Evolutionary conservation across 2,113 vertebrate genomes (phyloP), one percentile per base, ranked within the genome.

Genomic region (Eupsittula cactorum): DNA sequence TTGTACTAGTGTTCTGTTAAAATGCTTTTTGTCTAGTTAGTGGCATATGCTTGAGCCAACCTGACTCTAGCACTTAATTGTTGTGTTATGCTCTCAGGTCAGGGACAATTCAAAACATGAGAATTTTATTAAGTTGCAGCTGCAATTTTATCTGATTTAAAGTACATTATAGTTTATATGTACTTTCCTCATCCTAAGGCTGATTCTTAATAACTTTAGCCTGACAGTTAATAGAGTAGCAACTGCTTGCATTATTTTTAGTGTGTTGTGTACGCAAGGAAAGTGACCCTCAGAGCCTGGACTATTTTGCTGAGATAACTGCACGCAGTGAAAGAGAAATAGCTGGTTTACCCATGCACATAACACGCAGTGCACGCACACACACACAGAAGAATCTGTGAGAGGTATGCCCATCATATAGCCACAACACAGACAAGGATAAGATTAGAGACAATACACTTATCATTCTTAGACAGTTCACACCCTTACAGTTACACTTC

Each of bases 81-180:
- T 52, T 77, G 42, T 64, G 29, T 69, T 93, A 77, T 17, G 24
- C 44, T 86, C 67, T 73, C 67, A 73, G 71, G 76, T 57, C 82
- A 95, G 82, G 29, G 49, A 93, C 52, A 79, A 76, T 82, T 86
- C 44, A 82, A 92, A 95, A 92, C 65, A 86, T 15, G 39, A 73
- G 52, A 73, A 60, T 85, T 92, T 88, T 80, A 95, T 87, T 85
- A 88, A 73, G 57, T 24, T 93, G 59, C 53, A 94, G 46, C 29
- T 82, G 24, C 27, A 93, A 44, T 93, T 93, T 85, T 89, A 86
- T 87, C 70, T 82, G 68, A 80, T 70, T 91, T 95, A 57, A 91
- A 93, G 63, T 65, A 88, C 53, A 62, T 90, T 77, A 69, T 39
- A 68, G 39, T 79, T 82, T 84, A 64, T 82, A 69, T 23, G 67